These are phyloP conservation scores for Callorhinus ursinus DNA, from an alignment of 2,113 vertebrate species.

Conservation along the genomic window DNA sequence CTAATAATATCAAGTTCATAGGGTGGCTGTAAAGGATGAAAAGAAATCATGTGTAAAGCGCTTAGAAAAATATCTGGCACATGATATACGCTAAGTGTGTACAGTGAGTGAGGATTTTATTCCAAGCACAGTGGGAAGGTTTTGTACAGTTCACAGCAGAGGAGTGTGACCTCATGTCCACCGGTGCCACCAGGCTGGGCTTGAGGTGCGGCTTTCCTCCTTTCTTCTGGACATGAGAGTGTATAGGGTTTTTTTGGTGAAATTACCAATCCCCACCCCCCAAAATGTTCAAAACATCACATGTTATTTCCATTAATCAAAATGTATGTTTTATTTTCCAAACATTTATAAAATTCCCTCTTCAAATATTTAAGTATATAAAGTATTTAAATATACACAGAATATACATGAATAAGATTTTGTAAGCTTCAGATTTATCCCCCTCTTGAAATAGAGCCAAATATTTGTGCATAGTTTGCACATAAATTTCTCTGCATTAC, in stretches of 20 bases:
- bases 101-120: not conserved
- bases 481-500: not conserved
- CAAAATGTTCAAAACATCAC: not conserved
- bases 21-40: not conserved
- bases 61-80: not conserved
- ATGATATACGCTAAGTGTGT: not conserved
- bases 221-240: not conserved
- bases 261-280: not conserved
- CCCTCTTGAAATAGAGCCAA: not conserved
- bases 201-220: not conserved
- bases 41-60: not conserved
- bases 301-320: not conserved
- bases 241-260: not conserved
- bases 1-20: not conserved
- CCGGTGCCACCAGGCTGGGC: not conserved
- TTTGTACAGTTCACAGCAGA: not conserved
- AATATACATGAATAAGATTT: not conserved
- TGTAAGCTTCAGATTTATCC: not conserved
- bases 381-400: not conserved
- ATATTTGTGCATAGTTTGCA: not conserved
- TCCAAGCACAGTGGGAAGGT: not conserved
- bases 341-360: not conserved
- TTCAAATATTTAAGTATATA: not conserved
- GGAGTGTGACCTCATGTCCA: not conserved
- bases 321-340: constrained; percentile 15